A percentile compares a stretch with the other conserved stretches of the same genome.
These are phyloP conservation scores for Misgurnus anguillicaudatus DNA, from an alignment of 2,113 vertebrate genomes.

Conservation along the genomic window DNA sequence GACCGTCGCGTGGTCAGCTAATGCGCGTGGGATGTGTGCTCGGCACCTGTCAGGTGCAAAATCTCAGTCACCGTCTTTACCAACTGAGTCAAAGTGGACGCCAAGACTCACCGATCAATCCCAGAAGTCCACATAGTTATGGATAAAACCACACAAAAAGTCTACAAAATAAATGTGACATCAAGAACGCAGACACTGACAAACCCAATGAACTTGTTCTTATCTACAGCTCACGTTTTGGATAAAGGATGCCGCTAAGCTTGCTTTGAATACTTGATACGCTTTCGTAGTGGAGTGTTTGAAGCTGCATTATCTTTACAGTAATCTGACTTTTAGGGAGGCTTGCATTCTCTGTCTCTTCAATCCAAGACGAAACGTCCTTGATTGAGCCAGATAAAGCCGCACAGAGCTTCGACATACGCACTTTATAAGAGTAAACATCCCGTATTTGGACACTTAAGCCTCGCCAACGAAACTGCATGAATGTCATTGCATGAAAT, in stretches of 20 bases:
- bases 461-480: background rate
- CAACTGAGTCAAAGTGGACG: slow-evolving; percentile 79
- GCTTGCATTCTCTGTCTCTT: background rate
- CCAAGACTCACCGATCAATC: slow-evolving; percentile 81
- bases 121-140: slow-evolving; percentile 88
- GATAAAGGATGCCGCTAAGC: background rate
- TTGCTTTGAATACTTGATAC: background rate
- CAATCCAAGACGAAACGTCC: background rate
- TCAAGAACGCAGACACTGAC: background rate
- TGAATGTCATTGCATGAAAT: background rate
- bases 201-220: background rate
- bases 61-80: slow-evolving; percentile 88
- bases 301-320: slow-evolving; percentile 16
- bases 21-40: slow-evolving; percentile 83
- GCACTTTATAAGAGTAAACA: background rate
- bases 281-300: background rate
- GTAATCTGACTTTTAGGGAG: slow-evolving; percentile 1
- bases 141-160: slow-evolving; percentile 70
- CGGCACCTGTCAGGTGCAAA: slow-evolving; percentile 90
- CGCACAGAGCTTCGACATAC: background rate
- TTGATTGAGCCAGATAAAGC: slow-evolving; percentile 24
- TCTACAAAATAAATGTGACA: background rate
- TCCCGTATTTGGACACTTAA: background rate
- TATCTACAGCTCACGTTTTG: background rate
- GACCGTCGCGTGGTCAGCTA: slow-evolving; percentile 59